These are phyloP conservation scores for Beroe forskalii DNA, from an alignment of 37 sponge, comb jelly and placozoan genomes.

Conservation along the genomic window DNA sequence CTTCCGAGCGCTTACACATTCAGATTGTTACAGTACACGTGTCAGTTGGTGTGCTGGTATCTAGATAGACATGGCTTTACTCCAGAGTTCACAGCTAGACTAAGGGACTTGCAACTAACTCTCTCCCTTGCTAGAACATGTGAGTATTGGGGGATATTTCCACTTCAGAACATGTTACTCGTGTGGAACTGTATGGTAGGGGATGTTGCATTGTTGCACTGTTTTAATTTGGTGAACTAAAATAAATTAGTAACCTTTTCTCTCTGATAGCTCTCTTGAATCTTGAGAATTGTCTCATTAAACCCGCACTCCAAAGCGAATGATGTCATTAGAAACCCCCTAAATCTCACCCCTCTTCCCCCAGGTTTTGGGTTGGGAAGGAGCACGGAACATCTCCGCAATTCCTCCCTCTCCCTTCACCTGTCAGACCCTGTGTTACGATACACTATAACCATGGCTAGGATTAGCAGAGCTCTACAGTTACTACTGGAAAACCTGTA, in stretches of 20 bases:
- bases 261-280: no score
- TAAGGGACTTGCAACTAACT: neutral
- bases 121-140: conserved; percentile 54
- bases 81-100: neutral
- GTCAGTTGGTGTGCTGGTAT: conserved; percentile 46
- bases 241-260: no score
- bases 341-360: no score
- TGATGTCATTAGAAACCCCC: no score
- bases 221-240: no score
- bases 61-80: neutral
- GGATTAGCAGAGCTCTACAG: conserved; percentile 73
- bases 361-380: conserved; percentile 83
- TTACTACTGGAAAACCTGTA: conserved; percentile 77
- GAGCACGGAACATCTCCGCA: conserved; percentile 73
- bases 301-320: no score
- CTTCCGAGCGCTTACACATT: no score
- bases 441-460: conserved; percentile 69
- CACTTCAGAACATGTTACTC: no score
- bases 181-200: no score
- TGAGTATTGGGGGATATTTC: no score
- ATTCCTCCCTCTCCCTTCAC: conserved; percentile 74
- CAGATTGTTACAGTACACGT: conserved; percentile 52
- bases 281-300: no score
- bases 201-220: no score
- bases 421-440: conserved; percentile 69